Conservation (phyloP, 2,113 vertebrate species). For the Lepus europaeus region DNA sequence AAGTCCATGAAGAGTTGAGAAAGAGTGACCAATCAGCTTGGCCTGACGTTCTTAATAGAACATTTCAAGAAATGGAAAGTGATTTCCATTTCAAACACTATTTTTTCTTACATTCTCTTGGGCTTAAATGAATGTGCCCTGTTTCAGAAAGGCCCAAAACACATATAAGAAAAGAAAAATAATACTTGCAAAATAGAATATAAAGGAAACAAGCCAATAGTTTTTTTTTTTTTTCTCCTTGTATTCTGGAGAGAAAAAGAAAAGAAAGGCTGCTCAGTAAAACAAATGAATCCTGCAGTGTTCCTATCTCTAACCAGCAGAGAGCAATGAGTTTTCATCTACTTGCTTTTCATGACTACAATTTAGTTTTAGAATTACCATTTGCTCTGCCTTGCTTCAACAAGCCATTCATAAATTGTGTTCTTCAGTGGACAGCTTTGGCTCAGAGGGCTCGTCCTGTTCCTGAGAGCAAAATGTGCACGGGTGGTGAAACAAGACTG, state of each 20-base stretch:
- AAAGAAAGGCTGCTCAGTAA: constrained; percentile 14
- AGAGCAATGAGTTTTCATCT: constrained; percentile 38
- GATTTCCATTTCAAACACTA: constrained; percentile 29
- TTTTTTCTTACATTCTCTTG: not conserved
- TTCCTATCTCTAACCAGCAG: constrained; percentile 59
- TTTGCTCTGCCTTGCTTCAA: constrained; percentile 7
- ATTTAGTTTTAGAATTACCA: constrained; percentile 50
- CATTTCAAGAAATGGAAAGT: not conserved
- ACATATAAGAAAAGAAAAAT: constrained; percentile 9
- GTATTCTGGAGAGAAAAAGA: not conserved
- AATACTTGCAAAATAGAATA: constrained; percentile 28
- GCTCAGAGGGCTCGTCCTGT: not conserved
- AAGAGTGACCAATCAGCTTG: not conserved
- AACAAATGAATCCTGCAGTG: constrained; percentile 7
- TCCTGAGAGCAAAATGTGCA: not conserved
- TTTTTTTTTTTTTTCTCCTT: not conserved
- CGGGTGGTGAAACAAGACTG: not conserved
- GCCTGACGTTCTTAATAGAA: not conserved
- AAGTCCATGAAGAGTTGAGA: not conserved
- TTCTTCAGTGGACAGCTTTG: not conserved
- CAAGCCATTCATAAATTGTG: not conserved
- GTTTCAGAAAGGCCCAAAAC: constrained; percentile 7
- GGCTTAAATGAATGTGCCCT: not conserved
- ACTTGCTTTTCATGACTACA: constrained; percentile 47
- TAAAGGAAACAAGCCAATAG: constrained; percentile 14